phyloP scores from a whole-genome alignment of 2,888 invertebrate genomes.

The Tipula unca region DNA sequence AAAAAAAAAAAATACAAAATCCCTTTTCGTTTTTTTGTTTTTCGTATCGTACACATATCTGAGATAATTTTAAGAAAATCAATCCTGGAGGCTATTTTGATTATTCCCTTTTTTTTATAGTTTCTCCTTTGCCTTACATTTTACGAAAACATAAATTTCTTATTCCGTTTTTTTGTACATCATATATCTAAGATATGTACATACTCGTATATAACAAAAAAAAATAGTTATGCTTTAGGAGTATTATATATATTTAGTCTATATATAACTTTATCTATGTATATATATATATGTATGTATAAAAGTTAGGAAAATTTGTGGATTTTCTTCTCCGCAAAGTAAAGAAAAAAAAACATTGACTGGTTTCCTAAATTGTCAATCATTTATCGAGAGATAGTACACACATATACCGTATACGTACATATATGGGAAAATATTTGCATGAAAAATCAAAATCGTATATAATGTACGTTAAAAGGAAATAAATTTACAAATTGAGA shows the following conservation, averaged over 20 bases:
- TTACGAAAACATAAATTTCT: not conserved
- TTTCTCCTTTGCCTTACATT: not conserved
- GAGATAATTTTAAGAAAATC: not conserved
- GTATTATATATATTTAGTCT: not conserved
- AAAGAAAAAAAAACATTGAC: not conserved
- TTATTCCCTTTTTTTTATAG: not conserved
- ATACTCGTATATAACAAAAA: not conserved
- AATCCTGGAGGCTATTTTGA: not conserved
- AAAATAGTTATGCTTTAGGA: conserved; percentile 4
- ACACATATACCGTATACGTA: not conserved
- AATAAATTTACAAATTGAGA: conserved; percentile 8
- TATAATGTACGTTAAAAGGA: not conserved
- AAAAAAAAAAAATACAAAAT: not conserved
- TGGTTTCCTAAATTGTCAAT: conserved; percentile 9
- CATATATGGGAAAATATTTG: not conserved
- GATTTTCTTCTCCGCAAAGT: not conserved
- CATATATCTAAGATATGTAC: not conserved
- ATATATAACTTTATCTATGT: not conserved
- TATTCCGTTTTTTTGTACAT: not conserved
- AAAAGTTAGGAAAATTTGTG: not conserved
- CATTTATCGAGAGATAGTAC: not conserved
- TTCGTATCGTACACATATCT: not conserved
- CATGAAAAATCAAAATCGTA: not conserved
- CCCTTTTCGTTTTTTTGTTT: not conserved
- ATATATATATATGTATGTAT: not conserved